Conservation (phyloP, 2,113 vertebrate species). For the Dasyornis broadbenti region DNA sequence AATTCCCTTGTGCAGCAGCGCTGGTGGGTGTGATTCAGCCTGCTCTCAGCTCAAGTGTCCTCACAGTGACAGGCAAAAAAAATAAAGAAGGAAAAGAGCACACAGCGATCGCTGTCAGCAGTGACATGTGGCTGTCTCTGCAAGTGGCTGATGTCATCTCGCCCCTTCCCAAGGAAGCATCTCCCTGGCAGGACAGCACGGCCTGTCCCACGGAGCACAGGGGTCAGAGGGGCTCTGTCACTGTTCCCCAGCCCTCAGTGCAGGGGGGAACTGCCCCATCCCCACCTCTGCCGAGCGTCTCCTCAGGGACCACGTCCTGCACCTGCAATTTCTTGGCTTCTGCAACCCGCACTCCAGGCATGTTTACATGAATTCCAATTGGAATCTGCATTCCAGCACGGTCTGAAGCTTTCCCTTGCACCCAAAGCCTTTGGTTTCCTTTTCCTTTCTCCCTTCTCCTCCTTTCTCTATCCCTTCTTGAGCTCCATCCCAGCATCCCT, state of each 20-base stretch:
- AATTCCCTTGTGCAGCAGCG: not conserved
- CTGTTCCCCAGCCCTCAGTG: not conserved
- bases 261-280: rapidly evolving
- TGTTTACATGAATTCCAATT: constrained; percentile 35
- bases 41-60: not conserved
- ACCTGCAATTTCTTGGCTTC: not conserved
- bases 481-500: constrained; percentile 9
- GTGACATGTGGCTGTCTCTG: not conserved
- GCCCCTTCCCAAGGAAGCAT: not conserved
- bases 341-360: constrained; percentile 15
- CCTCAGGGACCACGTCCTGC: not conserved
- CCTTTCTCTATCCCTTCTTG: not conserved
- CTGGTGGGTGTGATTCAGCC: not conserved
- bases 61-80: not conserved
- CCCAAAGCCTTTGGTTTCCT: not conserved
- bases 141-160: rapidly evolving
- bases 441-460: not conserved
- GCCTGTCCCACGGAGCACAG: not conserved
- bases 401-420: constrained; percentile 21
- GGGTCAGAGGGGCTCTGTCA: not conserved
- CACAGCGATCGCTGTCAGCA: not conserved
- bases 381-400: constrained; percentile 55
- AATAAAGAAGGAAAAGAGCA: not conserved
- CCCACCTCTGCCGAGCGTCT: not conserved
- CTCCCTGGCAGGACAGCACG: rapidly evolving